phyloP scores from a whole-genome alignment of 2,888 invertebrate genomes.

The Chrysotoxum bicinctum region DNA sequence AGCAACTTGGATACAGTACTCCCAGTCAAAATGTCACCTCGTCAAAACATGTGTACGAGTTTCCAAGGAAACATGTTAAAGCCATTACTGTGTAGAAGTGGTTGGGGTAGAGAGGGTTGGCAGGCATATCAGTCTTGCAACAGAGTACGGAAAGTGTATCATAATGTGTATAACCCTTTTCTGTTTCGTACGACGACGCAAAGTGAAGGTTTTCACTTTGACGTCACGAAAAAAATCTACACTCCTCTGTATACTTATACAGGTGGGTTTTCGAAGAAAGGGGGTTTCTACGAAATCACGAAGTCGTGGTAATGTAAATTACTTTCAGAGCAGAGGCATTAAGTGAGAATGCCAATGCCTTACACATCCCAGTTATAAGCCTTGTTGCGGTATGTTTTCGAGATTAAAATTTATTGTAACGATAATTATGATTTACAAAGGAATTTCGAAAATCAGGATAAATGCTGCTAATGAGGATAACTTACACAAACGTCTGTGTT shows the following conservation, averaged over 20 bases:
- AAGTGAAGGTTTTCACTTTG: background rate
- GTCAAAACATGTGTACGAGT: slow-evolving; percentile 54
- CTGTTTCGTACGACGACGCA: slow-evolving; percentile 16
- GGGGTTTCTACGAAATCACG: slow-evolving; percentile 26
- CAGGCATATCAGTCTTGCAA: slow-evolving; percentile 38
- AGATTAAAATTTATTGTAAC: slow-evolving; percentile 68
- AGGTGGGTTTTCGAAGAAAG: background rate
- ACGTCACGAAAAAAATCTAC: background rate
- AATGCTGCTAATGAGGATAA: slow-evolving; percentile 58
- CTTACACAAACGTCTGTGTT: slow-evolving; percentile 6
- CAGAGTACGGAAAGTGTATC: background rate
- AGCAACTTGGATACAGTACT: slow-evolving; percentile 44
- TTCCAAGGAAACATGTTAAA: slow-evolving; percentile 59
- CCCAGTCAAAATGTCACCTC: slow-evolving; percentile 49
- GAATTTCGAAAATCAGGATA: slow-evolving; percentile 59
- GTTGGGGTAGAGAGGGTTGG: slow-evolving; percentile 23
- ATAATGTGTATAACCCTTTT: slow-evolving; percentile 63
- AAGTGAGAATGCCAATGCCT: slow-evolving; percentile 39
- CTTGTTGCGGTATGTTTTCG: slow-evolving; percentile 51
- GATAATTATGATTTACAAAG: slow-evolving; percentile 62
- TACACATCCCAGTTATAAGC: slow-evolving; percentile 32
- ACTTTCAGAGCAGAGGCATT: slow-evolving; percentile 61
- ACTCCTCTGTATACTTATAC: background rate
- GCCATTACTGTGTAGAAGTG: slow-evolving; percentile 44
- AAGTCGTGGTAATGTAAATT: slow-evolving; percentile 63